Evolutionary conservation across 2,888 invertebrate genomes (phyloP).

Genomic region (Diploptera punctata): DNA sequence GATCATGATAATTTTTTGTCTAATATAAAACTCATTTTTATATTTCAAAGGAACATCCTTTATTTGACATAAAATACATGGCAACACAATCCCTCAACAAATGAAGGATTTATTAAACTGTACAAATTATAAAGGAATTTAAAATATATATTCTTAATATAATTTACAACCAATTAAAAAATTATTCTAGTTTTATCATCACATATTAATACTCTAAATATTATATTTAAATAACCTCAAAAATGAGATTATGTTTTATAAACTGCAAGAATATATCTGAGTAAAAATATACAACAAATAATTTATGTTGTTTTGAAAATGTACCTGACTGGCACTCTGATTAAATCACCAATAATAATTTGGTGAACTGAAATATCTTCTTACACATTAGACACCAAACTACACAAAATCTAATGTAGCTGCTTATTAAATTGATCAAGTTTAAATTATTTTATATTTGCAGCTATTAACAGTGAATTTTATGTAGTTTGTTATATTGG

Average conservation of each 20-base stretch:
- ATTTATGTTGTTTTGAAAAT: no score
- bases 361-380: no score
- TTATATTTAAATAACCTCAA: not conserved
- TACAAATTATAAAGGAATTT: slow-evolving; percentile 8
- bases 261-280: not conserved
- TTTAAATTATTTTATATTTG: no score
- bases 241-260: not conserved
- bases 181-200: not conserved
- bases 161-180: not conserved
- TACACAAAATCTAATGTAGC: no score
- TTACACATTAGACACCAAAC: no score
- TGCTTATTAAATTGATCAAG: no score
- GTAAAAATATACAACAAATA: no score
- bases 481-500: no score
- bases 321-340: no score
- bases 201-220: not conserved
- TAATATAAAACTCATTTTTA: not conserved
- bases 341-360: no score
- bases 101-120: slow-evolving; percentile 13
- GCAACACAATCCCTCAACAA: slow-evolving; percentile 27
- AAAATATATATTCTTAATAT: slow-evolving; percentile 1
- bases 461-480: no score
- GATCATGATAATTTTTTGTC: no score
- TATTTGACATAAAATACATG: slow-evolving; percentile 37
- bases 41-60: slow-evolving; percentile 34